These are phyloP conservation scores for Ranitomeya variabilis DNA, from an alignment of 2,113 vertebrate species.

Conservation along the genomic window DNA sequence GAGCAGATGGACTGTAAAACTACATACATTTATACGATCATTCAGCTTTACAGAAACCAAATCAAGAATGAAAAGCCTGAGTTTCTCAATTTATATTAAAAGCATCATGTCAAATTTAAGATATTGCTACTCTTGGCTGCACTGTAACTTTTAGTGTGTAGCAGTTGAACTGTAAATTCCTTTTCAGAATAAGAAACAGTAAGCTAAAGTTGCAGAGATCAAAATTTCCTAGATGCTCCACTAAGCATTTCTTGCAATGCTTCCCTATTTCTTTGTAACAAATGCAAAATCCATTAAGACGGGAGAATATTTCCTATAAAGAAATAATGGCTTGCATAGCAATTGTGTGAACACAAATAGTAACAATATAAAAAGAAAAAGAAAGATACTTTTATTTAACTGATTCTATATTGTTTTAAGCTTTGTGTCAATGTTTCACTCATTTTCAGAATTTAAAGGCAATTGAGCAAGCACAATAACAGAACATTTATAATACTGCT, in stretches of 20 bases:
- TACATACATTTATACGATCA: background rate
- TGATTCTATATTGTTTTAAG: slow-evolving; percentile 17
- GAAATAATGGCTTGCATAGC: slow-evolving; percentile 38
- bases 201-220: background rate
- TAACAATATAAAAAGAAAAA: slow-evolving; percentile 19
- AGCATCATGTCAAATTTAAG: slow-evolving; percentile 2
- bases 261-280: slow-evolving; percentile 35
- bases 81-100: background rate
- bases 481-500: background rate
- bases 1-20: background rate
- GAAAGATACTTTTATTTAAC: slow-evolving; percentile 29
- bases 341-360: background rate
- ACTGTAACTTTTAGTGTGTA: slow-evolving; percentile 15
- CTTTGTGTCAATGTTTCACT: slow-evolving; percentile 22
- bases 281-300: slow-evolving; percentile 43
- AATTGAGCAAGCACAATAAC: slow-evolving; percentile 23
- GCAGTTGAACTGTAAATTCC: slow-evolving; percentile 1
- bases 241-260: slow-evolving; percentile 37
- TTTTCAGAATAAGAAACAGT: background rate
- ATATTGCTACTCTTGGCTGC: slow-evolving; percentile 24
- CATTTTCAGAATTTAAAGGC: slow-evolving; percentile 27
- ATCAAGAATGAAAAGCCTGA: background rate
- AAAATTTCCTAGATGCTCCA: slow-evolving; percentile 18
- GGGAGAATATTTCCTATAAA: slow-evolving; percentile 32
- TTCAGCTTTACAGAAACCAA: background rate